Evolutionary conservation across 2,797 vertebrate species (phyloP).

Genomic region (Amblyraja radiata): DNA sequence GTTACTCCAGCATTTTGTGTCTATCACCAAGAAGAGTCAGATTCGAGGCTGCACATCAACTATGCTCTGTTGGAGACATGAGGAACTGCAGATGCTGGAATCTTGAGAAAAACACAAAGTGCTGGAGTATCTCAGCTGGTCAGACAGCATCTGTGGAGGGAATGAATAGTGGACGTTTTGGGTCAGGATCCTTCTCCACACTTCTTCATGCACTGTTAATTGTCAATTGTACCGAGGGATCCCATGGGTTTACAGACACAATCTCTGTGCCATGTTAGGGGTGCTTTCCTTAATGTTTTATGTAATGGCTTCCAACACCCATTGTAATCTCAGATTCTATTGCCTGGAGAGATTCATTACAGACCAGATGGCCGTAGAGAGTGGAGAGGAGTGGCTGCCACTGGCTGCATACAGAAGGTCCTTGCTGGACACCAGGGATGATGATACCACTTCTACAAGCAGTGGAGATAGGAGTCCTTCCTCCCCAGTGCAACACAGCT

Average conservation of each 20-base stretch:
- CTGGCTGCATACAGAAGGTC: conserved; percentile 74
- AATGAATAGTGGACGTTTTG: too few relatives aligned
- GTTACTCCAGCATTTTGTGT: too few relatives aligned
- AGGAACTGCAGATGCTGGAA: too few relatives aligned
- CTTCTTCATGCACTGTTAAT: too few relatives aligned
- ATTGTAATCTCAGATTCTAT: conserved; percentile 50
- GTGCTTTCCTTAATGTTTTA: not conserved
- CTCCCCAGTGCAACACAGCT: conserved; percentile 45
- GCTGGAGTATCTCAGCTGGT: too few relatives aligned
- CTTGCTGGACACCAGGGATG: conserved; percentile 63
- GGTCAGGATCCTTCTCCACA: too few relatives aligned
- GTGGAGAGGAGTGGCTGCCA: conserved; percentile 71
- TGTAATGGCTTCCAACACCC: not conserved
- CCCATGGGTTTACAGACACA: not conserved
- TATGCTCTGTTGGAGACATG: not conserved
- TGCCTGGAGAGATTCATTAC: conserved; percentile 71
- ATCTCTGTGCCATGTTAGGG: not conserved
- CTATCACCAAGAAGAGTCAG: not conserved
- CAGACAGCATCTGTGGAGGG: too few relatives aligned
- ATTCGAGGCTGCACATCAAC: not conserved
- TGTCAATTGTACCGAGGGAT: too few relatives aligned
- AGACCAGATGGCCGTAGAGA: conserved; percentile 59
- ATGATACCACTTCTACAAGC: conserved; percentile 64
- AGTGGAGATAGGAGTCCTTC: conserved; percentile 61
- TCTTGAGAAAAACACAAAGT: too few relatives aligned